Evolutionary conservation across 2,888 invertebrate genomes (phyloP).

Genomic region (Andrena haemorrhoa): DNA sequence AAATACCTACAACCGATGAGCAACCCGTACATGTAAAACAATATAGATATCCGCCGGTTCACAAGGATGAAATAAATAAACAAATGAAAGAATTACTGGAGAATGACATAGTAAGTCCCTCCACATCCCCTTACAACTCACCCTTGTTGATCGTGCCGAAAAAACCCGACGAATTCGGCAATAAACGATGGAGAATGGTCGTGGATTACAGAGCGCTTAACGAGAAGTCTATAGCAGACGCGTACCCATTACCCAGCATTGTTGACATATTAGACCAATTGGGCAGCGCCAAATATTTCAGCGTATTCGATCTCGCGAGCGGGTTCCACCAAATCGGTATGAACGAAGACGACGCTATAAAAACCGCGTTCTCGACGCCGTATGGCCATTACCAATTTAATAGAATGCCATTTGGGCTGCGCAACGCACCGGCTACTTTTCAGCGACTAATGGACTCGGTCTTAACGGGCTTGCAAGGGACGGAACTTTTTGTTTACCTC

Average conservation of each 20-base stretch:
- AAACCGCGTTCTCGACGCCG: constrained; percentile 8
- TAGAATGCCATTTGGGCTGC: constrained; percentile 4
- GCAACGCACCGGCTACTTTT: constrained; percentile 4
- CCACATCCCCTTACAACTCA: too few relatives aligned
- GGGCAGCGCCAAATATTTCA: constrained; percentile 6
- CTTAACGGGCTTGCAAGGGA: constrained; percentile 1
- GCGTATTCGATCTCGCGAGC: constrained; percentile 2
- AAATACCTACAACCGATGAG: constrained; percentile 2
- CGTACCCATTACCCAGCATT: constrained; percentile 11
- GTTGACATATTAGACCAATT: constrained; percentile 8
- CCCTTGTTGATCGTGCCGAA: too few relatives aligned
- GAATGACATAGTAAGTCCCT: too few relatives aligned
- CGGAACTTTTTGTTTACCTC: not conserved
- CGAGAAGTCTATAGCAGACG: constrained; percentile 6
- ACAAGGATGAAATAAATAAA: constrained; percentile 13
- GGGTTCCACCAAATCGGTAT: constrained; percentile 13
- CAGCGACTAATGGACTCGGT: constrained; percentile 1
- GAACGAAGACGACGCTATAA: not conserved
- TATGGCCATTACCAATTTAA: not conserved
- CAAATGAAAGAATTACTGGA: too few relatives aligned
- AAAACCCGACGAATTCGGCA: not conserved
- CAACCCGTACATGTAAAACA: not conserved
- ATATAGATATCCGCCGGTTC: constrained; percentile 4
- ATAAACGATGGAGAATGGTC: constrained; percentile 9
- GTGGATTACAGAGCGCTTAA: not conserved